A percentile compares a stretch with the other conserved stretches of the same genome.
Evolutionary conservation across 2,113 vertebrate species (phyloP).

Genomic region (Panurus biarmicus): DNA sequence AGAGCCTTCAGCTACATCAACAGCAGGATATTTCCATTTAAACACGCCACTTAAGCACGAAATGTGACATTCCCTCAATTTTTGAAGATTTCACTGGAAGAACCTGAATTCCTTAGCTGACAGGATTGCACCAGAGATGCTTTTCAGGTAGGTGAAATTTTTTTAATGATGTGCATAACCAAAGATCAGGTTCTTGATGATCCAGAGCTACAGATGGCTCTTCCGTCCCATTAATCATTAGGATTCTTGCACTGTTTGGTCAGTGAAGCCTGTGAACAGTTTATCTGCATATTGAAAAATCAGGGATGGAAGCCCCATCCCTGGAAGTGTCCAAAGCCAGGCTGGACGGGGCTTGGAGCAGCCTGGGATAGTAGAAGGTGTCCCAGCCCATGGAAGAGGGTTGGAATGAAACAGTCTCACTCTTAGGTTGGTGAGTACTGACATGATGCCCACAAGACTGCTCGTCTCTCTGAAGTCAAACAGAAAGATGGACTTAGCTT

Average conservation of each 20-base stretch:
- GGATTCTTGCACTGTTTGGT: not conserved
- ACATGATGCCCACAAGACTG: accelerated
- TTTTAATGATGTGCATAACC: not conserved
- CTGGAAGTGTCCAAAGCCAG: not conserved
- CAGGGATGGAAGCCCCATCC: not conserved
- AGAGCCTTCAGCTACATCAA: not conserved
- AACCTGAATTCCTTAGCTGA: not conserved
- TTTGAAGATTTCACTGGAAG: not conserved
- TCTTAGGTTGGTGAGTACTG: not conserved
- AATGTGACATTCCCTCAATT: accelerated
- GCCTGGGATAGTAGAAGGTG: not conserved
- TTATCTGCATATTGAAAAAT: not conserved
- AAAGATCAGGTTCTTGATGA: not conserved
- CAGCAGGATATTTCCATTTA: not conserved
- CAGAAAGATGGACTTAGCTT: not conserved
- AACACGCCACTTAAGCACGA: not conserved
- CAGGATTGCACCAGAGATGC: not conserved
- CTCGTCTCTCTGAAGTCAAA: not conserved
- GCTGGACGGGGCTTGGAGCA: not conserved
- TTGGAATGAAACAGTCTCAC: not conserved
- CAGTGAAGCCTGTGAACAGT: not conserved
- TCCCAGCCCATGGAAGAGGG: not conserved
- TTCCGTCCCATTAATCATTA: not conserved
- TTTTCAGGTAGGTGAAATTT: not conserved
- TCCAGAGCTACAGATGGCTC: not conserved